phyloP scores from a whole-genome alignment of 2,888 invertebrate species.

The Nomada hirtipes region DNA sequence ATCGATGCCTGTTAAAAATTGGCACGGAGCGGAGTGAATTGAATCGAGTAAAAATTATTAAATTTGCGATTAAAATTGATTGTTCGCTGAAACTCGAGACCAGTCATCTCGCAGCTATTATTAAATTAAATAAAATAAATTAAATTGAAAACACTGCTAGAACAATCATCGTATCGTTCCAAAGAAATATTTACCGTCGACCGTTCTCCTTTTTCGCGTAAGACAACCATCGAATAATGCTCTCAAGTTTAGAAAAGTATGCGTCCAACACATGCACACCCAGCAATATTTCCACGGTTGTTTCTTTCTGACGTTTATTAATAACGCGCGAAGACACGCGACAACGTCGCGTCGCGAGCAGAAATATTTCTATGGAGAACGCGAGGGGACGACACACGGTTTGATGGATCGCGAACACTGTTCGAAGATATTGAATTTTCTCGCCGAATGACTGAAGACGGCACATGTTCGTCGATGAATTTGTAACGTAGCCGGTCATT shows the following conservation, averaged over 20 bases:
- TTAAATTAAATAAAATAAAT: background rate
- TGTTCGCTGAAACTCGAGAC: no score
- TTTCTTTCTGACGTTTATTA: background rate
- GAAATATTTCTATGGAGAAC: constrained; percentile 20
- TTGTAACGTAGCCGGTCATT: constrained; percentile 2
- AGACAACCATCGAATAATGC: background rate
- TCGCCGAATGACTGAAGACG: background rate
- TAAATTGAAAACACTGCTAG: background rate
- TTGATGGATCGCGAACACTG: constrained; percentile 18
- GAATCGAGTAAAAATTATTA: background rate
- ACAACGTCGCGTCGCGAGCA: constrained; percentile 3
- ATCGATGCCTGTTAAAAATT: no score
- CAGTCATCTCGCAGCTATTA: background rate
- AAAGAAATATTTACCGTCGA: no score
- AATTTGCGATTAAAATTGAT: background rate
- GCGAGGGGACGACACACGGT: background rate
- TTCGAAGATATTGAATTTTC: constrained; percentile 5
- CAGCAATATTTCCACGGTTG: background rate
- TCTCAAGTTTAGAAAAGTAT: background rate
- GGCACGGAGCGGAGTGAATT: no score
- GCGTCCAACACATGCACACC: background rate
- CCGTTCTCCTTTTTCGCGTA: no score
- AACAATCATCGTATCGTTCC: background rate
- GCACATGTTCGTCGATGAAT: constrained; percentile 9
- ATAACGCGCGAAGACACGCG: background rate